Base-by-base conservation (phyloP, 30 jellyfish, hydroid and myxozoan species). In the Pseudorhiza aurosa region DNA sequence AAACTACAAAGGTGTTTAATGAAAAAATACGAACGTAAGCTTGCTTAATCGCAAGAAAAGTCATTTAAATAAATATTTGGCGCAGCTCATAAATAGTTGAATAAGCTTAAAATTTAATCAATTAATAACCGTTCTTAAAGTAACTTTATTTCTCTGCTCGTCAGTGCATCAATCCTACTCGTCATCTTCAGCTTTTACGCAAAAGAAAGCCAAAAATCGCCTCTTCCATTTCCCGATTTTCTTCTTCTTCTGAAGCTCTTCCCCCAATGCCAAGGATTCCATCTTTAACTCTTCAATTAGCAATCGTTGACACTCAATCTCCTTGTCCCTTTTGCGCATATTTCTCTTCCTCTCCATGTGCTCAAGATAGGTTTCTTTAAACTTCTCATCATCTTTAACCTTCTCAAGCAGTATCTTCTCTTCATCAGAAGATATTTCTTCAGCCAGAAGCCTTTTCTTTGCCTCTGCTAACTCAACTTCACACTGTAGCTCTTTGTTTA, bases 161-260 rank as follows among this genome's bases (percentile, higher is more conserved):
- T n/a, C n/a, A n/a, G n/a, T n/a, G n/a, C n/a, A n/a, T n/a, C n/a
- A n/a, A n/a, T n/a, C n/a, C n/a, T n/a, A n/a, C n/a, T 46, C 60
- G 19, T 46, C 60, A 46, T 46, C 60, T 2, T 46, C 19, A 46
- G 19, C 19, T 46, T 14, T 46, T 4, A 46, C 19, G 19, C 60
- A 46, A 27, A 46, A 12, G 60, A 46, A 12, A 2, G 60, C 60
- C 14, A 46, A 14, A 6, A 46, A 8, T 12, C 60, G 14, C 19
- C 60, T 46, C 60, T 46, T 46, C 60, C 60, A 46, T 46, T 46
- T 46, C 19, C 60, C 60, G 2, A 46, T 14, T 46, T 46, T 46
- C 19, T 46, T 46, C 19, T 6, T 14, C 60, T 46, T 12, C 19
- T 27, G 15, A 27, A 46, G 15, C 5, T 46, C 60, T 4, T 46